Evolutionary conservation across 2,113 vertebrate species (phyloP), one percentile per base, ranked within the genome.

Genomic region (Hemicordylus capensis): DNA sequence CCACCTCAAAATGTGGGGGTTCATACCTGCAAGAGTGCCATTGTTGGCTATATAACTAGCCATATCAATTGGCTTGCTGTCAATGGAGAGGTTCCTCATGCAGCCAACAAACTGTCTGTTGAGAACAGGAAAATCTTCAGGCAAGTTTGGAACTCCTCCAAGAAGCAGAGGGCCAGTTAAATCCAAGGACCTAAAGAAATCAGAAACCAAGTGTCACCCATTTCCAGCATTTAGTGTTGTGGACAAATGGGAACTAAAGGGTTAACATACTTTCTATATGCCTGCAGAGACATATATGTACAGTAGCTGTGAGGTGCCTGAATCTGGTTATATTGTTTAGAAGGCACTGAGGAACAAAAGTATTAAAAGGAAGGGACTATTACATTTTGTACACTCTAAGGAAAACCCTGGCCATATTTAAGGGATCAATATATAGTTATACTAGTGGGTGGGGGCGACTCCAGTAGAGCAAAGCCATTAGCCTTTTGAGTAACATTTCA

Each of bases 81-180:
- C 99, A 0, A 99, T 97, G 28, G 96, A 98, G 56, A 99, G 95
- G 96, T 98, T 98, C 87, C 98, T 97, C 97, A 99, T 99, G 94
- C 98, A 99, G 90, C 99, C 99, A 0, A 98, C 93, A 11, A 99
- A 99, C 93, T 99, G 96, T 12, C 98, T 96, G 95, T 98, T 99
- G 84, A 95, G 96, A 89, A 99, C 97, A 0, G 99, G 99, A 88
- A 99, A 99, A 93, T 98, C 98, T 88, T 99, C 99, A 0, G 98
- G 99, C 69, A 99, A 96, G 95, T 99, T 97, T 84, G 99, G 98
- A 85, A 99, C 98, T 0, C 99, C 99, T 0, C 99, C 99, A 22
- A 99, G 97, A 10, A 99, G 95, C 69, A 99, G 96, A 0, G 98
- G 98, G 1, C 99, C 99, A 0, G 99, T 99, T 83, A 99, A 94